These are phyloP conservation scores for Formica aserva DNA, from an alignment of 2,888 invertebrate species.

Conservation along the genomic window DNA sequence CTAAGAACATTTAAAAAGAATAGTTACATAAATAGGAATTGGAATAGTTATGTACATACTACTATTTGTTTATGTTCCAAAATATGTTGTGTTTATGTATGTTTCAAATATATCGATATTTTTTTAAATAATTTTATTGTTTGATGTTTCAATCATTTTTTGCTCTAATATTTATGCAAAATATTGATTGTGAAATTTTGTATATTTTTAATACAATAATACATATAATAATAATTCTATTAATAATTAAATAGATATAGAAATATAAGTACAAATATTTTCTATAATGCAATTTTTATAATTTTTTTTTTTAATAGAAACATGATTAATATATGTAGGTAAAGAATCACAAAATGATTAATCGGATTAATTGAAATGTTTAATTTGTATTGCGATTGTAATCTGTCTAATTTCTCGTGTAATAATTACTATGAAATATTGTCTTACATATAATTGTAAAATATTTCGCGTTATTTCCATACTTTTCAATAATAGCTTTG, in stretches of 20 bases:
- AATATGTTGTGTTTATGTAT: neutral
- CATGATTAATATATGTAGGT: neutral
- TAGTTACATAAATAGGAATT: neutral
- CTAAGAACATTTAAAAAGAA: neutral
- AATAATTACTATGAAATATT: neutral
- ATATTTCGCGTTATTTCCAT: neutral
- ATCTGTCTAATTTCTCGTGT: neutral
- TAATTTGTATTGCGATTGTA: neutral
- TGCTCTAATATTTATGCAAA: neutral
- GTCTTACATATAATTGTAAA: neutral
- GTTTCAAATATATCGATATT: neutral
- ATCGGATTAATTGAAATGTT: neutral
- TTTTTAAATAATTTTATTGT: neutral
- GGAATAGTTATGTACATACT: no score
- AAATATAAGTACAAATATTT: no score
- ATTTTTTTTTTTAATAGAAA: neutral
- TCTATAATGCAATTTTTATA: neutral
- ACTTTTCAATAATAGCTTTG: conserved; percentile 20
- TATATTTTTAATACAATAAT: neutral
- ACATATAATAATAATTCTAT: neutral
- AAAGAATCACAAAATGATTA: neutral
- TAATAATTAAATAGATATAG: neutral
- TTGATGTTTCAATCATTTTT: neutral
- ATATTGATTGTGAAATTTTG: neutral
- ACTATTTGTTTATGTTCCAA: neutral